Evolutionary conservation across 2,113 vertebrate genomes (phyloP), one percentile per base, ranked within the genome.

Genomic region (Pelobates fuscus): DNA sequence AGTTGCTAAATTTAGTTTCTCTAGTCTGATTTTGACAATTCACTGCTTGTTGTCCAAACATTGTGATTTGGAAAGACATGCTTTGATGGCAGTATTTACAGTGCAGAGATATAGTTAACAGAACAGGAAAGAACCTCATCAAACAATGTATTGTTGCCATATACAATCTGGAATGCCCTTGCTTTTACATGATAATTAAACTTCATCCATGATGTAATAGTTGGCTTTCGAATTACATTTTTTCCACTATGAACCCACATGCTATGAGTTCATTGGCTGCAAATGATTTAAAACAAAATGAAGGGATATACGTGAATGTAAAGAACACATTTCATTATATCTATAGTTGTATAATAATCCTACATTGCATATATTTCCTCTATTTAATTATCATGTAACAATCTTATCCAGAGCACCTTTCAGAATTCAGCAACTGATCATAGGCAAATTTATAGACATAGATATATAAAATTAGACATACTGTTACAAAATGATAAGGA

Each of bases 181-280:
- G 46, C 64, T 67, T 27, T 69, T 81, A 23, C 46, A 79, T 62
- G 76, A 81, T 80, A 78, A 75, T 46, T 71, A 80, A 80, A 64
- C 26, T 59, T 78, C 70, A 78, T 49, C 70, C 65, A 71, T 84
- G 84, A 84, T 64, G 66, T 67, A 85, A 82, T 74, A 43, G 60
- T 78, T 85, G 77, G 63, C 74, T 80, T 78, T 82, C 77, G 54
- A 58, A 49, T 60, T 1, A 72, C 83, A 81, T 25, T 72, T 79
- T 81, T 66, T 67, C 44, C 54, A 49, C 78, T 79, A 76, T 78
- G 81, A 67, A 70, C 73, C 77, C 80, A 86, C 82, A 82, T 86
- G 78, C 77, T 83, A 75, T 70, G 71, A 84, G 81, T 84, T 83
- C 79, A 84, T 78, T 71, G 78, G 77, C 80, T 75, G 84, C 80